Evolutionary conservation across 2,113 vertebrate species (phyloP), one percentile per base, ranked within the genome.

Genomic region (Hymenochirus boettgeri): DNA sequence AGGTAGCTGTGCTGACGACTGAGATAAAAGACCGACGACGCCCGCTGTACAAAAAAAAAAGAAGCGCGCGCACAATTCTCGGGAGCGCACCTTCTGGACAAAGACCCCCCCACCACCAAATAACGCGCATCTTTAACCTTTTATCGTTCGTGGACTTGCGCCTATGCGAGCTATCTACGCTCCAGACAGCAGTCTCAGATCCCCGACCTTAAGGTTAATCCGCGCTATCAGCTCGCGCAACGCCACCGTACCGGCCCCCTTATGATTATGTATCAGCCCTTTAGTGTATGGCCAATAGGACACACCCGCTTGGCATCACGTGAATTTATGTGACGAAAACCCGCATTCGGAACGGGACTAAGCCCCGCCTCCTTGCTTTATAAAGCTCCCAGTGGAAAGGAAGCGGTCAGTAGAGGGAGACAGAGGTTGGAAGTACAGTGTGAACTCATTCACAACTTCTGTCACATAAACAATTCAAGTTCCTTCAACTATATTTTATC

Each of bases 361-460:
- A 33, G 11, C 31, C 31, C 2, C 31, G 31, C 31, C 31, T 33
- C 31, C 31, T 33, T 1, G 31, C 80, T 62, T 84, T 89, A 92
- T 90, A 92, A 90, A 52, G 83, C 71, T 76, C 69, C 80, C 84
- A 79, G 76, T 71, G 72, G 80, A 71, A 77, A 82, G 75, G 83
- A 82, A 82, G 84, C 84, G 76, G 75, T 89, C 86, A 92, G 89
- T 90, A 85, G 73, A 72, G 73, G 22, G 84, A 85, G 88, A 88
- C 86, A 88, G 86, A 87, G 85, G 80, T 83, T 85, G 74, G 77
- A 78, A 74, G 76, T 80, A 79, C 72, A 74, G 80, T 77, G n/a
- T 75, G 71, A 79, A 79, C 77, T 82, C 80, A 75, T 75, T 75
- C 76, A 82, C n/a, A 80, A 80, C 79, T 80, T 79, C 79, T 82